Base-by-base conservation (phyloP, 2,113 vertebrate species). In the Promerops cafer region DNA sequence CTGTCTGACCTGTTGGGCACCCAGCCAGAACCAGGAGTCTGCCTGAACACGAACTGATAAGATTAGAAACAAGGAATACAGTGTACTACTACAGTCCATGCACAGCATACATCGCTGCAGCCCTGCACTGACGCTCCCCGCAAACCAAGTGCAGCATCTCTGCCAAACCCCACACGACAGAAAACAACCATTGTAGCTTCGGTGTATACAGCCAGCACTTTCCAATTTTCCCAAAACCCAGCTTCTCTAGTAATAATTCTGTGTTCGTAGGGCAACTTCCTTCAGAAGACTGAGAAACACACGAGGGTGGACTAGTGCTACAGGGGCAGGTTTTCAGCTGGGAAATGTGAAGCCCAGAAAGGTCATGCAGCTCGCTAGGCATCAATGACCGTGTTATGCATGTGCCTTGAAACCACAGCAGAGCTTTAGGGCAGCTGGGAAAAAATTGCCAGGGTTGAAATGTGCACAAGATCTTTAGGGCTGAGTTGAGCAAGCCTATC, bases 71-170 rank as follows among this genome's bases (percentile, higher is more conserved):
- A 61, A 87, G 90, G 70, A 89, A 85, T 90, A 90, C 44, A 57
- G 45, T 9, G 70, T 64, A 28, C 74, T 61, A 9, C 54, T 82
- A 83, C 83, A 68, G 80, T 37, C 61, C 30, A 3, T 50, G 60
- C 2, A 3, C 49, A 20, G 66, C 1, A 2, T 11, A 52, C 50
- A 9, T 6, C 0, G 4, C 70, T n/a, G 52, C 69, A 52, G 49
- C 59, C 27, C 69, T 5, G 45, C 2, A 4, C 66, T 0, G 2
- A 50, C 0, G 0, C 13, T 70, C 59, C 53, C 42, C 0, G 2
- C 69, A 89, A 83, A 65, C 60, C 6, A 63, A 87, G 52, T 2
- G 52, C 59, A 47, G 87, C 76, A 15, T 13, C 56, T 63, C 75
- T 86, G 83, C 89, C 66, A 81, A 90, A 28, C 24, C 11, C 57